Percentiles rank a stretch among this genome's conserved stretches.
These are phyloP conservation scores for Accipiter virgatus DNA, from an alignment of 2,113 vertebrate genomes.

Conservation along the genomic window DNA sequence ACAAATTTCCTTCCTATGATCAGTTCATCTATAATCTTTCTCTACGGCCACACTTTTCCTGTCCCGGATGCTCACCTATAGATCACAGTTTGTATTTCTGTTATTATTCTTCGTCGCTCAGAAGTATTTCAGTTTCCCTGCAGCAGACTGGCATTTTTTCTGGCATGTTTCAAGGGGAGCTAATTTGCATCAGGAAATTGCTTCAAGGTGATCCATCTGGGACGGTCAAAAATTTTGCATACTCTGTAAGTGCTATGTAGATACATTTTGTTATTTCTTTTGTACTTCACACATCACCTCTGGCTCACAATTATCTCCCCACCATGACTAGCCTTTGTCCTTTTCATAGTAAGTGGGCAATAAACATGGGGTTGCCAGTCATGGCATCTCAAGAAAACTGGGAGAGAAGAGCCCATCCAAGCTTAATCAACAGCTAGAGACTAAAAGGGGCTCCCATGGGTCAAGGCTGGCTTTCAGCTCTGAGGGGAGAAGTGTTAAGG, in stretches of 20 bases:
- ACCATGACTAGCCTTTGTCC: neutral
- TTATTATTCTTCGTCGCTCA: neutral
- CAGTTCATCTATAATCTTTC: neutral
- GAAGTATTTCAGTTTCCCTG: neutral
- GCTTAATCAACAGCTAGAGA: neutral
- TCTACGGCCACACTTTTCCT: neutral
- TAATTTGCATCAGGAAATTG: conserved; percentile 39
- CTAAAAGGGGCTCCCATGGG: neutral
- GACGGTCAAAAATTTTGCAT: neutral
- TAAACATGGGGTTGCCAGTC: neutral
- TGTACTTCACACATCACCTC: neutral
- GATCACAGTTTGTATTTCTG: neutral
- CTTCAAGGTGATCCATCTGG: neutral
- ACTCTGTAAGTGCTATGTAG: neutral
- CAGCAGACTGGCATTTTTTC: neutral
- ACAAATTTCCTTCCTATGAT: neutral
- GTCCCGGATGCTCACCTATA: neutral
- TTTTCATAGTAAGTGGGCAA: neutral
- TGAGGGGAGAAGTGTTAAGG: neutral
- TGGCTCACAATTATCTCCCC: neutral
- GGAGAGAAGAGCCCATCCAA: neutral
- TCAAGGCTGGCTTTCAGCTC: neutral
- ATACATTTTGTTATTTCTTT: neutral
- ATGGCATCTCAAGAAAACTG: neutral
- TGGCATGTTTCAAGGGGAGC: conserved; percentile 3